Conservation (phyloP, 2,113 vertebrate genomes). For the Litocranius walleri region DNA sequence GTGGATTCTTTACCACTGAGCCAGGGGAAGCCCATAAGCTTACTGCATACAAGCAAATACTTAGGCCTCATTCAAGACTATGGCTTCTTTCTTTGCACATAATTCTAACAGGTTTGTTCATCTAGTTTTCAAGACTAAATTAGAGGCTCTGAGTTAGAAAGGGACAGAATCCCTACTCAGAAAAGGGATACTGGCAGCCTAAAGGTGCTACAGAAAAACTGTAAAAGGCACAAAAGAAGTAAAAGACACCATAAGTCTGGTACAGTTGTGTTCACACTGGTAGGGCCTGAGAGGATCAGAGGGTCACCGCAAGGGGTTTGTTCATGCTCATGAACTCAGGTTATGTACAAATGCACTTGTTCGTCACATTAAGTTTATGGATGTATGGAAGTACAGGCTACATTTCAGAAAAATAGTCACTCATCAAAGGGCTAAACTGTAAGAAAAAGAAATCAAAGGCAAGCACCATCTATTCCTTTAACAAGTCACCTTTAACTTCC, state of each 20-base stretch:
- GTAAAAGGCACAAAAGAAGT: not conserved
- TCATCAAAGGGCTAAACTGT: not conserved
- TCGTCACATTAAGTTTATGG: not conserved
- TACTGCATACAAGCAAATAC: not conserved
- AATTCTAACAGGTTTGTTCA: not conserved
- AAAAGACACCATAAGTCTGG: not conserved
- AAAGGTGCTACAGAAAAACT: not conserved
- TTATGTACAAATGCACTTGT: not conserved
- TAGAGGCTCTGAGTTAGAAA: not conserved
- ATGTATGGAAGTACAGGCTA: not conserved
- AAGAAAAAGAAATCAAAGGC: not conserved
- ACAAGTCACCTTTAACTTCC: conserved; percentile 34
- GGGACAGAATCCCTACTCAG: not conserved
- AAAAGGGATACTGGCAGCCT: not conserved
- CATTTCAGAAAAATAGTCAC: not conserved
- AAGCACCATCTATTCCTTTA: not conserved
- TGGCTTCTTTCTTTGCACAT: not conserved
- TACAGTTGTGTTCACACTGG: not conserved
- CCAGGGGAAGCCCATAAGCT: not conserved
- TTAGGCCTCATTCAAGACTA: not conserved
- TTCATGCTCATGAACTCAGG: not conserved
- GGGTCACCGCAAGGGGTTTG: too few species aligned
- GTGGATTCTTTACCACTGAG: not conserved
- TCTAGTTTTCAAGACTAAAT: not conserved
- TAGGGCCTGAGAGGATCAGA: not conserved